Percentiles rank a stretch among this genome's conserved stretches.
Conservation (phyloP, 2,797 vertebrate genomes). For the Serranus cabrilla region DNA sequence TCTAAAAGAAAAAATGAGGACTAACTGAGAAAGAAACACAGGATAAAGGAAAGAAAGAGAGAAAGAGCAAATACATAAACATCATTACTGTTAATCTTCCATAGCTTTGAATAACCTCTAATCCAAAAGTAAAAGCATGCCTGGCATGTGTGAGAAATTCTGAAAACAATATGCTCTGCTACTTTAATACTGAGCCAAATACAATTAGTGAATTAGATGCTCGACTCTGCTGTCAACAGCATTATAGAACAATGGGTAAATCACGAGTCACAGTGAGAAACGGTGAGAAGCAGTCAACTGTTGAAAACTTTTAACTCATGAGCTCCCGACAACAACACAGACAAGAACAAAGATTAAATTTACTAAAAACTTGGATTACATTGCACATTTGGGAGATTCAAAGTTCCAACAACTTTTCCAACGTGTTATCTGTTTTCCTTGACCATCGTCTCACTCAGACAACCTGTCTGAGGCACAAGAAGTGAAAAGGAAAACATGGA, state of each 20-base stretch:
- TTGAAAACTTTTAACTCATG: neutral
- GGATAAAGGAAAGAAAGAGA: too few species aligned
- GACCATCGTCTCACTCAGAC: neutral
- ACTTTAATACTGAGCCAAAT: slow-evolving; percentile 11
- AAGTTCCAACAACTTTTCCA: neutral
- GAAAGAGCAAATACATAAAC: neutral
- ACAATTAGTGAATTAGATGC: neutral
- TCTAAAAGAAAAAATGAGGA: neutral
- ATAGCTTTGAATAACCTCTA: too few species aligned
- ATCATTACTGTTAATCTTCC: too few species aligned
- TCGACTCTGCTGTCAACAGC: slow-evolving; percentile 7
- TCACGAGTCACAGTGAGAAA: neutral
- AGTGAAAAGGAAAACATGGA: slow-evolving; percentile 40
- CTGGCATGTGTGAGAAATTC: neutral
- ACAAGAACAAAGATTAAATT: neutral
- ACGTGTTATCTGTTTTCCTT: neutral
- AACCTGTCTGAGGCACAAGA: neutral
- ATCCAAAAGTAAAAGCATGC: neutral
- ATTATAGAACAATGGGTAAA: slow-evolving; percentile 15
- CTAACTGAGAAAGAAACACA: neutral
- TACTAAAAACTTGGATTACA: neutral
- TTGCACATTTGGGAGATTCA: slow-evolving; percentile 3
- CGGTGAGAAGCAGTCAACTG: neutral
- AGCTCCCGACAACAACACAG: slow-evolving; percentile 11
- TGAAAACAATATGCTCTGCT: neutral